These are phyloP conservation scores for Anguilla rostrata DNA, from an alignment of 2,113 vertebrate species.

Conservation along the genomic window DNA sequence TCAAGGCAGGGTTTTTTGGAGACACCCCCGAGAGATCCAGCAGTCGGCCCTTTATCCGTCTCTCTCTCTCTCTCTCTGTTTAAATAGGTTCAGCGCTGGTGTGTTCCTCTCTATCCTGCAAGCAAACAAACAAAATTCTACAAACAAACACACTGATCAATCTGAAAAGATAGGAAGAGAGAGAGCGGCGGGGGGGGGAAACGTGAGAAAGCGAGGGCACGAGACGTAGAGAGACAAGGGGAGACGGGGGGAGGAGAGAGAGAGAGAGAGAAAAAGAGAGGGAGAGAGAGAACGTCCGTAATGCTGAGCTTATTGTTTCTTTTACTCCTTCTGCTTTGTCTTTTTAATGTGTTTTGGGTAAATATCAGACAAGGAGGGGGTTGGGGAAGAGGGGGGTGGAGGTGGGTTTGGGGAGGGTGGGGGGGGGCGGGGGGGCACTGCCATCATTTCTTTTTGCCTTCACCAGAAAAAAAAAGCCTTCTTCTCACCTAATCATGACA, in stretches of 20 bases:
- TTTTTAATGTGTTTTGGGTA: constrained; percentile 85
- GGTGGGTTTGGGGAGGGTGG: constrained; percentile 59
- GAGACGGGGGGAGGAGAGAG: constrained; percentile 43
- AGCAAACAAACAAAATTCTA: constrained; percentile 87
- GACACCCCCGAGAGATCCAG: constrained; percentile 77
- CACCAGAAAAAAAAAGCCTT: constrained; percentile 81
- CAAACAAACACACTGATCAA: constrained; percentile 96
- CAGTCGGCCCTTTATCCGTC: constrained; percentile 84
- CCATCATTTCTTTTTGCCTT: constrained; percentile 77
- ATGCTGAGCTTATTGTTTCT: constrained; percentile 61
- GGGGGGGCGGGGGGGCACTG: constrained; percentile 75
- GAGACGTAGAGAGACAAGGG: constrained; percentile 36
- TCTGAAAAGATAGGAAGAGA: constrained; percentile 77
- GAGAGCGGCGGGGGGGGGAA: neutral
- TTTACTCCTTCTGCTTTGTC: constrained; percentile 76
- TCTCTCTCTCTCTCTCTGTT: constrained; percentile 59
- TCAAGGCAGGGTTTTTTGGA: constrained; percentile 91
- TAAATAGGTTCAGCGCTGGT: constrained; percentile 84
- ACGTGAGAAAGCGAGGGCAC: neutral
- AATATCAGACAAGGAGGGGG: constrained; percentile 85
- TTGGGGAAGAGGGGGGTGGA: constrained; percentile 75
- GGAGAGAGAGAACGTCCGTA: constrained; percentile 72
- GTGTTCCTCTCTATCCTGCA: constrained; percentile 82
- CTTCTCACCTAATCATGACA: constrained; percentile 91
- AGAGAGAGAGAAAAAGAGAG: constrained; percentile 50